Evolutionary conservation across 2,113 vertebrate genomes (phyloP).

Genomic region (Catharus minimus): DNA sequence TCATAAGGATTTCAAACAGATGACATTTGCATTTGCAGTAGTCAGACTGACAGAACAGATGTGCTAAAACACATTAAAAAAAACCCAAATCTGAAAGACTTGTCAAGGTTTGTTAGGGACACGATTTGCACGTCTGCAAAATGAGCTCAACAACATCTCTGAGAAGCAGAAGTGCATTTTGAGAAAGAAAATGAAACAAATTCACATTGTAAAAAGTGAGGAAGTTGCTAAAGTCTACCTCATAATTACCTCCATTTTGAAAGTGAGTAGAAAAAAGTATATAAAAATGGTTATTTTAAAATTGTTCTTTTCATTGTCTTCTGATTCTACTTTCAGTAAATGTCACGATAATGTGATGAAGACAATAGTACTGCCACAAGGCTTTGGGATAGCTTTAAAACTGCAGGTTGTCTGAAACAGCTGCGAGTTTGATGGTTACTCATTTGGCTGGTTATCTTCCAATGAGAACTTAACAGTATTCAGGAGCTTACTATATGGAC

Average conservation of each 20-base stretch:
- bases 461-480: background rate
- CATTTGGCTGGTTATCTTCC: background rate
- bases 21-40: constrained; percentile 26
- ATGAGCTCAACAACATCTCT: background rate
- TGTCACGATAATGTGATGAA: background rate
- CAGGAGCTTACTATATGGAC: background rate
- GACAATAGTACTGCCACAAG: background rate
- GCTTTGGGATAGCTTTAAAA: background rate
- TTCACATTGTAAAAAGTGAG: background rate
- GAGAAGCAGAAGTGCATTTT: background rate
- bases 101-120: constrained; percentile 26
- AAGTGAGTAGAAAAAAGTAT: background rate
- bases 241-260: background rate
- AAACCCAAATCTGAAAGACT: background rate
- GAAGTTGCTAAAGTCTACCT: background rate
- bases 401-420: background rate
- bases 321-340: background rate
- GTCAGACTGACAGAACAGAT: constrained; percentile 51
- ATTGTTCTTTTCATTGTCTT: background rate
- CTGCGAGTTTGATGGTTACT: background rate
- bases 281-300: background rate
- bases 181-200: background rate
- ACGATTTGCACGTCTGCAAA: background rate
- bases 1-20: background rate
- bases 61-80: background rate